Base-by-base conservation (phyloP, 92 coral and sea anemone species). In the Nematostella vectensis region DNA sequence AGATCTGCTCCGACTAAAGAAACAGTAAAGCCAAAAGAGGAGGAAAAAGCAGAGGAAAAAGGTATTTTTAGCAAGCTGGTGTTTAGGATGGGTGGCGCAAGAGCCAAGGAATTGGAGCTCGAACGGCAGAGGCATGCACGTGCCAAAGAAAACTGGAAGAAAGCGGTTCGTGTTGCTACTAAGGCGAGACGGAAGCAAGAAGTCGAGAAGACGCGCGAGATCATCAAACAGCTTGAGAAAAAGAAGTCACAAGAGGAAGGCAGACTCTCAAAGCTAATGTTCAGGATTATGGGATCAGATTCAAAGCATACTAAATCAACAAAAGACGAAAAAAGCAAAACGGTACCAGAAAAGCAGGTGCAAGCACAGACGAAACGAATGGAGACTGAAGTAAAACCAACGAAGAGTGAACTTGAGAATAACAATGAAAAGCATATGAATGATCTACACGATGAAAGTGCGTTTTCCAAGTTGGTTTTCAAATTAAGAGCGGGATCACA, bases 31-130 rank as follows among this genome's bases (percentile, higher is more conserved):
- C 42, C 42, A 8, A 15, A 8, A 36, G 9, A 8, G 15, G 42
- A 36, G 15, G 9, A 36, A 15, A 39, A 58, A 21, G 29, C 30
- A 22, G 63, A 39, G 20, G 70, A 64, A 25, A n/a, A n/a, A n/a
- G 57, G 70, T 4, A n/a, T 55, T 52, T 64, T 64, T 52, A 42
- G 52, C 1, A 51, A 47, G 17, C 21, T 64, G 21, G 69, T 55
- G 12, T 64, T 64, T 1, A 52, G 47, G 19, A 64, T 64, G 70
- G 70, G 70, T 8, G 42, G 42, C 9, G 9, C 42, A 8, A 36
- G 8, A 15, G 42, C 8, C 8, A 36, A 36, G 42, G 9, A 8
- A 8, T 15, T 8, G 15, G 42, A 36, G 42, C 9, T 8, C 15
- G 3, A 62, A 62, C 2, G 25, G n/a, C 2, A 44, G 1, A 27